Evolutionary conservation across 2,888 invertebrate species (phyloP), one percentile per base, ranked within the genome.

Genomic region (Lycophotia porphyrea): DNA sequence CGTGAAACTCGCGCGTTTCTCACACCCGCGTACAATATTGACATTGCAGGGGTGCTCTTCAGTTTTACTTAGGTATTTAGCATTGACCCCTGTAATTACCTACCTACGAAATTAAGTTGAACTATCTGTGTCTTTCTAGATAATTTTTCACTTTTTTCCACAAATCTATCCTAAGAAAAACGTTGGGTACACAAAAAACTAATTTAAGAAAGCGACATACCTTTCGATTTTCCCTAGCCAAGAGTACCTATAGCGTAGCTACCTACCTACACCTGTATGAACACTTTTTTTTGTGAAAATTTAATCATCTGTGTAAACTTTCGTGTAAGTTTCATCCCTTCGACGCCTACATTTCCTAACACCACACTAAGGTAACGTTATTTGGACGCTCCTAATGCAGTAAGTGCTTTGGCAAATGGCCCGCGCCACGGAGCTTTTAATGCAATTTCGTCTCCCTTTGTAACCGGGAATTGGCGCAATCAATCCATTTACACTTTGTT

Each of bases 401-500:
- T 96, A 96, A 96, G 96, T 96, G 96, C 96, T 95, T 92, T 91
- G 93, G 90, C 93, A 96, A 96, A 96, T 95, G 96, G 96, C 93
- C 92, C 93, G 94, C 90, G 95, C 95, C 94, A 93, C 95, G 95
- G 93, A 94, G 96, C 96, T 96, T 96, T 96, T 96, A 96, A 96
- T 96, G 94, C 94, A 95, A 96, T 96, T 96, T 94, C 89, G 74
- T 88, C 90, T 93, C 94, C 96, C 96, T 96, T 96, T 96, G 96
- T 96, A 94, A 88, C 86, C 88, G 89, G 91, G 93, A 96, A 96
- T 96, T 96, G 96, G 93, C 93, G 94, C 96, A 96, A 96, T 96
- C 96, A 96, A 95, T 96, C 96, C 96, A 96, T 96, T 96, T 96
- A 96, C 96, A 96, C 96, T 96, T 95, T 96, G 96, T 96, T 96